Evolutionary conservation across 2,888 invertebrate species (phyloP).

Genomic region (Nematopogon swammerdamellus): DNA sequence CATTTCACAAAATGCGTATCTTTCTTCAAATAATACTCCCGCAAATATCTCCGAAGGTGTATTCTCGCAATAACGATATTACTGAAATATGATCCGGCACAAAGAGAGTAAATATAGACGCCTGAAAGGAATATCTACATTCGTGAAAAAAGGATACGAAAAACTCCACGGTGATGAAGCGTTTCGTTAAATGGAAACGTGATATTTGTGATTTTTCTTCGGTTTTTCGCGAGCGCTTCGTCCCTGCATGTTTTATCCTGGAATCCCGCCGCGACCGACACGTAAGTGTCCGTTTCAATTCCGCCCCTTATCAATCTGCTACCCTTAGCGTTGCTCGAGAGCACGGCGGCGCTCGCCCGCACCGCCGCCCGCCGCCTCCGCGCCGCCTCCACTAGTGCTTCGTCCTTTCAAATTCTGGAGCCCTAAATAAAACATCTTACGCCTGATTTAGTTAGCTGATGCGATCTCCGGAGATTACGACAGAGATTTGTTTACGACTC

Average conservation of each 20-base stretch:
- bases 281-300: background rate
- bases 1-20: no score
- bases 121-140: background rate
- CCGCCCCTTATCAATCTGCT: background rate
- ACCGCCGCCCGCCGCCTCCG: no score
- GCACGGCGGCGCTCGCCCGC: no score
- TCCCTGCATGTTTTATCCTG: no score
- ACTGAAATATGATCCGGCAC: background rate
- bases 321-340: no score
- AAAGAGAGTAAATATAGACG: background rate
- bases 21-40: background rate
- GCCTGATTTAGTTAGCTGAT: background rate
- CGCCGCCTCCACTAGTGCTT: no score
- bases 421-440: background rate
- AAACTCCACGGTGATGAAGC: background rate
- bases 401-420: no score
- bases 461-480: background rate
- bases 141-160: background rate
- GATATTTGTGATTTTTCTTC: background rate
- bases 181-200: background rate
- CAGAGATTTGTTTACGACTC: background rate
- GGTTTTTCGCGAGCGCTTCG: background rate
- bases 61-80: background rate
- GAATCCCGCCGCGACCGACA: background rate
- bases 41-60: background rate